Base-by-base conservation (phyloP, 2,888 invertebrate species). In the Priocnemis perturbator region DNA sequence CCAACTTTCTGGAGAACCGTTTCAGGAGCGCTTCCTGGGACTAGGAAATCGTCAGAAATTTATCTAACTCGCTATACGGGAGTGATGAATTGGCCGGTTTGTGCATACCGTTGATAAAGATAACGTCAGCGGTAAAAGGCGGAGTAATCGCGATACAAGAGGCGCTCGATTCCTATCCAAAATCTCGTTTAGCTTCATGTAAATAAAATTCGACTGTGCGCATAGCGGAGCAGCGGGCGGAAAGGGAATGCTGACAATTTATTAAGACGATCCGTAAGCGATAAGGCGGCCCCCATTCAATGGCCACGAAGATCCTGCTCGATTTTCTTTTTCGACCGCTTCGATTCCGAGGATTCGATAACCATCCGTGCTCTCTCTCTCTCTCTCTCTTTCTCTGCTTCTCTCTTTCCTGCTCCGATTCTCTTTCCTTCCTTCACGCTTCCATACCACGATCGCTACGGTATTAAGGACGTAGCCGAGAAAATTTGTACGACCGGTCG, bases 311-410 rank as follows among this genome's bases (percentile, higher is more conserved):
- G 79, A 82, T 83, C 82, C 78, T 79, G 81, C 79, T 78, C 76
- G 78, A 84, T 83, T 82, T 82, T 81, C 74, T 68, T 72, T 77
- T 71, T 73, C 76, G 62, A 69, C 71, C 74, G 66, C 65, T 69
- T 74, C 83, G 85, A 85, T 86, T 82, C 81, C 82, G 73, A 79
- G 83, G 82, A 83, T 82, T 83, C 83, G 85, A 86, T 74, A 77
- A 78, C 72, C 70, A 73, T 68, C 69, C 68, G 37, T 20, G 17
- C 17, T 59, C 14, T 44, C 57, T 20, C 55, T 55, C 30, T 2
- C 14, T 55, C 23, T 57, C 44, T 48, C 50, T 30, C 50, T 21
- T 26, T 21, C n/a, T 21, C 45, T 3, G 44, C 20, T 30, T 53
- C 11, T 3, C 17, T 57, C 55, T 30, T 44, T 37, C 59, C 37